Conservation (phyloP, 2,113 vertebrate species). For the Willisornis vidua region DNA sequence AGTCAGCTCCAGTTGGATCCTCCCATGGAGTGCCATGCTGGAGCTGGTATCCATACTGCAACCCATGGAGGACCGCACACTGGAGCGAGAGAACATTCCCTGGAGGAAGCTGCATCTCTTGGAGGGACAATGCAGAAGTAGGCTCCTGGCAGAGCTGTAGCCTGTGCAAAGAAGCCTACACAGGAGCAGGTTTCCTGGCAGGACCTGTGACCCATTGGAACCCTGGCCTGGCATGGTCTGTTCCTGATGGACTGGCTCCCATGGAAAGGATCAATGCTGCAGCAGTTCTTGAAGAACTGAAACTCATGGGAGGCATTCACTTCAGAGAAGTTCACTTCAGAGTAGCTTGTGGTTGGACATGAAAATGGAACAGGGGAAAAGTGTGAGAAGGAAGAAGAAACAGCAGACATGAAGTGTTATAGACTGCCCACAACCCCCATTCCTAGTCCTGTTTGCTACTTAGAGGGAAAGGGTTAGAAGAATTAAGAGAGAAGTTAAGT, state of each 20-base stretch:
- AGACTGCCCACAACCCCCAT: background rate
- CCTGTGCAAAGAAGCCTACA: background rate
- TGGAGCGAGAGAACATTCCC: too few relatives aligned
- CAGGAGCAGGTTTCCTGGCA: background rate
- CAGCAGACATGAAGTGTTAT: background rate
- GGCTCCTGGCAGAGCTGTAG: background rate
- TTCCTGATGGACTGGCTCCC: background rate
- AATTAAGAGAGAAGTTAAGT: background rate
- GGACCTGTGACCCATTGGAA: background rate
- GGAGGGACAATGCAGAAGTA: background rate
- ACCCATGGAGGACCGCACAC: rapidly evolving
- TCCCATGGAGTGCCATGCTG: background rate
- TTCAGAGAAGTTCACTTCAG: background rate
- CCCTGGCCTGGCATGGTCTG: background rate
- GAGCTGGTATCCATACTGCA: background rate
- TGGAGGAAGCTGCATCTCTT: background rate
- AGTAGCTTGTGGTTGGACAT: too few relatives aligned
- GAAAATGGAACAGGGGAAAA: background rate
- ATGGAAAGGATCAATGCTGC: background rate
- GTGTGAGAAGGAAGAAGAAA: background rate
- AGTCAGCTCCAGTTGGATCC: background rate
- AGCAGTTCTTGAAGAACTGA: background rate
- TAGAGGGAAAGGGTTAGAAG: background rate
- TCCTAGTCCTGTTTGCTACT: rapidly evolving
- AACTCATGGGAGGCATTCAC: background rate